Evolutionary conservation across 2,797 vertebrate genomes (phyloP), one percentile per base, ranked within the genome.

Genomic region (Syngnathus acus): DNA sequence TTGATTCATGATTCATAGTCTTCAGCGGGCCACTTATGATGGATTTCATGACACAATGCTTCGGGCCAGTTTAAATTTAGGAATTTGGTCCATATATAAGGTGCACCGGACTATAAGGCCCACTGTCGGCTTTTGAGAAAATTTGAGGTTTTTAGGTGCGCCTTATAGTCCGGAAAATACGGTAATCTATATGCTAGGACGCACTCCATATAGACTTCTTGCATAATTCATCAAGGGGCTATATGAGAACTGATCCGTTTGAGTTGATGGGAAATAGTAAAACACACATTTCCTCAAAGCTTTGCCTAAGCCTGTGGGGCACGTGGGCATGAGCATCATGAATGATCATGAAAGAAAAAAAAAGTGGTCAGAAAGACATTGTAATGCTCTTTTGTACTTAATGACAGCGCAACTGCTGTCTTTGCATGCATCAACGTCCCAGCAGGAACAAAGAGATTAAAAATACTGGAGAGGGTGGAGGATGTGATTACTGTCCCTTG

Each of bases 231-330:
- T 71, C 63, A 10, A 66, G 71, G 65, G 32, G 65, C 64, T 54
- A 64, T 39, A 75, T 48, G 23, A 70, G 21, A 77, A 76, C 73
- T 74, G 78, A 86, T 81, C 73, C 11, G 65, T 76, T 55, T 64
- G 82, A 86, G 85, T 85, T 79, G 70, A 84, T 67, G n/a, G 73
- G 68, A 72, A 68, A 86, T 82, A 87, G 86, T 73, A 82, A 78
- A 79, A 13, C 53, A 80, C 80, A 79, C 77, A 78, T 87, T 87
- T 88, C 73, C 78, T 82, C 58, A 59, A 78, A 82, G 87, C 84
- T 87, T 82, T 87, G 67, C 74, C 62, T 81, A 85, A 86, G 77
- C 78, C 70, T 38, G 74, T 50, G 65, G 77, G 73, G 76, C 79
- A 80, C 77, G 54, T 76, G 72, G 71, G 67, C 65, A 45, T 42